Evolutionary conservation across 1,140 invertebrate genomes (phyloP), one percentile per base, ranked within the genome.

Genomic region (Bactericera cockerelli): DNA sequence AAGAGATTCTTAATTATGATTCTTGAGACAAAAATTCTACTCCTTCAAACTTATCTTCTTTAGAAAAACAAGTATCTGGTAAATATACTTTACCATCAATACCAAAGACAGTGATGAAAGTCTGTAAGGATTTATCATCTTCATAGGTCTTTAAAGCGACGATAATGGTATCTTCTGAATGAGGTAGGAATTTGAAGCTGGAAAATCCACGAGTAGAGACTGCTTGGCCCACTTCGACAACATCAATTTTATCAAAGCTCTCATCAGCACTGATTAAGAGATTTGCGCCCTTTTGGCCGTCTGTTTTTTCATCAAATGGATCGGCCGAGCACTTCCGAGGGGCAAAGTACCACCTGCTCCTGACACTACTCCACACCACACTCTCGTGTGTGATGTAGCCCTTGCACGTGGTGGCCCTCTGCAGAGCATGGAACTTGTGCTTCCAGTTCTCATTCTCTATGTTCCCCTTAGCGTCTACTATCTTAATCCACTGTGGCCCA

Each of bases 301-400:
- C 94, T 58, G 74, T 16, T 89, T 78, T 55, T 79, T 78, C 4
- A 22, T 49, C n/a, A n/a, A 49, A 49, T 10, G 42, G 4, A 6
- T 49, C 22, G 4, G 8, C 4, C 49, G 90, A 94, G 63, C 90
- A 93, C 61, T 93, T 74, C 61, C 94, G 75, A 1, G 95, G 95
- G 59, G 98, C 73, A 70, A 98, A 98, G 67, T 88, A 88, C 93
- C 94, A 98, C 59, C 81, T 80, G 60, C 83, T 74, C 63, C 86
- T 81, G 2, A 82, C 63, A 3, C 81, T 72, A 26, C 91, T 94
- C 93, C 93, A 98, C 0, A 80, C 79, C 2, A 76, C 89, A 22
- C 90, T 87, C 72, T 98, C 94, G 69, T 96, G 93, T 63, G 96
- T 95, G 80, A 97, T 87, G 68, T 97, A 97, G 4, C 93, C 92